Conservation (phyloP, 2,888 invertebrate species). For the Deilephila porcellus region DNA sequence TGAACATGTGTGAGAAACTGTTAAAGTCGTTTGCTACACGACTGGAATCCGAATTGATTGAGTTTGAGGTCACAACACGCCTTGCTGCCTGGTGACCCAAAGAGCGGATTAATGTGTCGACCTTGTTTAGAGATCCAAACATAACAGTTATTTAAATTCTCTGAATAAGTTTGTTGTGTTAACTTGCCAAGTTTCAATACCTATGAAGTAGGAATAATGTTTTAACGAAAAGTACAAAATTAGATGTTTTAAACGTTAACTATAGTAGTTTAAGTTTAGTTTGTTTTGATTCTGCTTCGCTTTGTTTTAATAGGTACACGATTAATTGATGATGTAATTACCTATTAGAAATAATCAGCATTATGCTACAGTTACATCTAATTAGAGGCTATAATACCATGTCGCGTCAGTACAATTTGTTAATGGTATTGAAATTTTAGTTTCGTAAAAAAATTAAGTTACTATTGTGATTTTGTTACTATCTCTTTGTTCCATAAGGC, state of each 20-base stretch:
- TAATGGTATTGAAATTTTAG: neutral
- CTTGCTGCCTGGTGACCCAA: constrained; percentile 72
- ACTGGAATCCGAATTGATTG: constrained; percentile 76
- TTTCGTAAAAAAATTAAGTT: neutral
- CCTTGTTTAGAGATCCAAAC: constrained; percentile 68
- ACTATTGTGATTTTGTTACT: neutral
- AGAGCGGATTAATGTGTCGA: constrained; percentile 66
- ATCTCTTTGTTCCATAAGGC: neutral
- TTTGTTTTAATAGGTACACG: constrained; percentile 3
- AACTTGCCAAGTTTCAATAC: constrained; percentile 28
- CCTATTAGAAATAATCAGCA: constrained; percentile 5
- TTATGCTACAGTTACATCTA: constrained; percentile 2
- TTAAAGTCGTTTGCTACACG: constrained; percentile 49
- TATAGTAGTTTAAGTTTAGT: neutral
- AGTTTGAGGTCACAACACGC: constrained; percentile 77
- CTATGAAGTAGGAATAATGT: constrained; percentile 29
- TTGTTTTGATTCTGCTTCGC: constrained; percentile 11
- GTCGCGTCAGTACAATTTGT: neutral
- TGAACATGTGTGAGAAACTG: constrained; percentile 58
- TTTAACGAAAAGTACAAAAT: constrained; percentile 71
- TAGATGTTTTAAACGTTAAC: constrained; percentile 22
- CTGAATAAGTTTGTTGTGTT: constrained; percentile 42
- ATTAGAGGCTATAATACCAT: constrained; percentile 31
- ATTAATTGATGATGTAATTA: neutral
- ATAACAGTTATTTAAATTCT: constrained; percentile 49